Evolutionary conservation across 2,797 vertebrate species (phyloP).

Genomic region (Avahi laniger): DNA sequence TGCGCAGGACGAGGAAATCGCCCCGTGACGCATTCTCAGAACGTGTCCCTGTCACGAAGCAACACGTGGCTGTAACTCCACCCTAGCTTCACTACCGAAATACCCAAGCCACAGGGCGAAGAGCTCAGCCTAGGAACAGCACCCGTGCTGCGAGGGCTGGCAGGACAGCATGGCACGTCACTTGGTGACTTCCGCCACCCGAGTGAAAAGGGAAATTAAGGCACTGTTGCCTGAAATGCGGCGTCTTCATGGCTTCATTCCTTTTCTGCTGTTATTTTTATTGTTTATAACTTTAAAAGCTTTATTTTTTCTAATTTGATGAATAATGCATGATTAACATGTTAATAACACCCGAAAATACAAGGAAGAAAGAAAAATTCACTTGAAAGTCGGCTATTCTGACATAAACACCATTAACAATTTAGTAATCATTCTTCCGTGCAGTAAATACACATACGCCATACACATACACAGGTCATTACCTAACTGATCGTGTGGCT

Average conservation of each 20-base stretch:
- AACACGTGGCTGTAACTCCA: not conserved
- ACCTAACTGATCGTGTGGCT: not conserved
- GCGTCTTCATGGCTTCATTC: not conserved
- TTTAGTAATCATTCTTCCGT: not conserved
- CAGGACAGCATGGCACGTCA: not conserved
- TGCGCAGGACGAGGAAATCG: accelerated
- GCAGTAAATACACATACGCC: not conserved
- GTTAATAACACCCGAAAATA: not conserved
- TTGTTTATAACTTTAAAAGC: not conserved
- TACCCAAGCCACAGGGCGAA: not conserved
- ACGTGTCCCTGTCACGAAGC: not conserved
- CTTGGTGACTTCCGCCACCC: not conserved
- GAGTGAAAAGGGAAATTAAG: not conserved
- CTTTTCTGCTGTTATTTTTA: not conserved
- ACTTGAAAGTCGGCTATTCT: not conserved
- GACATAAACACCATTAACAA: not conserved
- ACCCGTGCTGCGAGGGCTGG: not conserved
- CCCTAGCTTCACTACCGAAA: not conserved
- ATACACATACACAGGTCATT: not conserved
- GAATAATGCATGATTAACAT: not conserved
- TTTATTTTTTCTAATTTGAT: not conserved
- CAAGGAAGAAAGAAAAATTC: not conserved
- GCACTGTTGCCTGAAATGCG: not conserved
- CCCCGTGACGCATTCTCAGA: not conserved
- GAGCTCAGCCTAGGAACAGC: not conserved